A percentile compares a stretch with the other conserved stretches of the same genome.
These are phyloP conservation scores for Celastrina argiolus DNA, from an alignment of 2,888 invertebrate genomes.

Conservation along the genomic window DNA sequence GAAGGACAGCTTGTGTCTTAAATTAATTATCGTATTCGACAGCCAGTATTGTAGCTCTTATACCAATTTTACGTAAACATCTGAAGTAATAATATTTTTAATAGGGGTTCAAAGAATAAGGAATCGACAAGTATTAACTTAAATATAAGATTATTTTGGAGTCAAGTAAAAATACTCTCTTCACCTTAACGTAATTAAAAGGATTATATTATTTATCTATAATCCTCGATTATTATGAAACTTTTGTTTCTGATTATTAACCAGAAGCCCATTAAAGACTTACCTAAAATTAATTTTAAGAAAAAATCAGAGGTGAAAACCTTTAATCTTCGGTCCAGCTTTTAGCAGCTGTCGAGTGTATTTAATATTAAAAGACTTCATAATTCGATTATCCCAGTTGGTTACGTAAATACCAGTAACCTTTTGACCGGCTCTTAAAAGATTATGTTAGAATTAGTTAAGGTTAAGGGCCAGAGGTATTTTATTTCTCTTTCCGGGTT, in stretches of 20 bases:
- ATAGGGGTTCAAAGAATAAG: too few species aligned
- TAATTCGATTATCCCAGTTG: constrained; percentile 12
- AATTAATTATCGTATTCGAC: too few species aligned
- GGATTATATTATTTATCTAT: too few species aligned
- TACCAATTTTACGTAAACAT: too few species aligned
- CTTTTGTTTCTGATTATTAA: not conserved
- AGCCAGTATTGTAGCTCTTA: too few species aligned
- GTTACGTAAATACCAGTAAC: constrained; percentile 14
- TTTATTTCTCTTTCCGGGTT: not conserved
- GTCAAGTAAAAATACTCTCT: too few species aligned
- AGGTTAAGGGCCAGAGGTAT: not conserved
- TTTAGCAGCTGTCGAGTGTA: constrained; percentile 15
- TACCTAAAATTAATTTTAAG: constrained; percentile 9
- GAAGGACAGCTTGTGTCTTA: too few species aligned
- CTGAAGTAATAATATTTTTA: too few species aligned
- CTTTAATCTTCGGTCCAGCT: constrained; percentile 10
- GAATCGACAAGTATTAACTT: too few species aligned
- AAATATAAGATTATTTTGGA: too few species aligned
- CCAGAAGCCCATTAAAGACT: constrained; percentile 9
- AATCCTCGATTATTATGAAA: not conserved
- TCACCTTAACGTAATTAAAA: too few species aligned
- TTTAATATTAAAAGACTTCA: constrained; percentile 9
- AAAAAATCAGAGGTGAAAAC: not conserved
- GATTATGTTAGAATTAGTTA: not conserved
- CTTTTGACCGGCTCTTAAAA: not conserved